These are phyloP conservation scores for Acanthopleura granulata DNA, from an alignment of 2,888 invertebrate genomes.

Conservation along the genomic window DNA sequence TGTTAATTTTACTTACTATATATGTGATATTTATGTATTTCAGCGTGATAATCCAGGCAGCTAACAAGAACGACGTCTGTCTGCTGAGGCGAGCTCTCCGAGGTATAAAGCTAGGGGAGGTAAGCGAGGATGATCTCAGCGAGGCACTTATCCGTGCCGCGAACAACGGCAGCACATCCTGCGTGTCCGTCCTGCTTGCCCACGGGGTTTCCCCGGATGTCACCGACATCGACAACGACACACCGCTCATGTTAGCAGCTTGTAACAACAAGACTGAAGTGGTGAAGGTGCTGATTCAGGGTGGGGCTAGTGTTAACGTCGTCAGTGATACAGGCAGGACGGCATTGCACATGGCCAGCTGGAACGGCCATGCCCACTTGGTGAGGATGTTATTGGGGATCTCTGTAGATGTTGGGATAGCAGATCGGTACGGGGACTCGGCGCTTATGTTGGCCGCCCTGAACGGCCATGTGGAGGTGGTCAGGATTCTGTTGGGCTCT, in stretches of 20 bases:
- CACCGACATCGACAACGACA: slow-evolving; percentile 42
- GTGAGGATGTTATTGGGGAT: slow-evolving; percentile 24
- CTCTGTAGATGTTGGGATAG: slow-evolving; percentile 24
- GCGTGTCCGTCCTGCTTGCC: slow-evolving; percentile 27
- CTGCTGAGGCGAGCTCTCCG: slow-evolving; percentile 35
- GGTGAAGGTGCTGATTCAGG: slow-evolving; percentile 29
- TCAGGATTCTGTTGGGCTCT: slow-evolving; percentile 25
- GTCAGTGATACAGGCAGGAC: slow-evolving; percentile 33
- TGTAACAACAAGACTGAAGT: slow-evolving; percentile 34
- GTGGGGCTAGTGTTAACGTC: slow-evolving; percentile 31
- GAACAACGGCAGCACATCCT: slow-evolving; percentile 30
- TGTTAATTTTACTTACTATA: background rate
- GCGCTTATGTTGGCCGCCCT: slow-evolving; percentile 30
- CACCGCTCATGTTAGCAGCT: slow-evolving; percentile 40
- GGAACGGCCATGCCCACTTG: slow-evolving; percentile 22
- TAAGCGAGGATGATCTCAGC: slow-evolving; percentile 32
- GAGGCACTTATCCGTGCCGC: slow-evolving; percentile 38
- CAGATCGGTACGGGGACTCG: slow-evolving; percentile 28
- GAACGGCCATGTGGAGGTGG: slow-evolving; percentile 23
- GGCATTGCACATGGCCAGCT: slow-evolving; percentile 39
- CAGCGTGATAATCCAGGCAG: slow-evolving; percentile 37
- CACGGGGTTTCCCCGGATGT: slow-evolving; percentile 36
- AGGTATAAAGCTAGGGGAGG: slow-evolving; percentile 31
- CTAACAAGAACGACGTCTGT: slow-evolving; percentile 36
- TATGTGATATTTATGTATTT: slow-evolving; percentile 15